A percentile compares a stretch with the other conserved stretches of the same genome.
Evolutionary conservation across 2,113 vertebrate species (phyloP).

Genomic region (Sakesphorus luctuosus): DNA sequence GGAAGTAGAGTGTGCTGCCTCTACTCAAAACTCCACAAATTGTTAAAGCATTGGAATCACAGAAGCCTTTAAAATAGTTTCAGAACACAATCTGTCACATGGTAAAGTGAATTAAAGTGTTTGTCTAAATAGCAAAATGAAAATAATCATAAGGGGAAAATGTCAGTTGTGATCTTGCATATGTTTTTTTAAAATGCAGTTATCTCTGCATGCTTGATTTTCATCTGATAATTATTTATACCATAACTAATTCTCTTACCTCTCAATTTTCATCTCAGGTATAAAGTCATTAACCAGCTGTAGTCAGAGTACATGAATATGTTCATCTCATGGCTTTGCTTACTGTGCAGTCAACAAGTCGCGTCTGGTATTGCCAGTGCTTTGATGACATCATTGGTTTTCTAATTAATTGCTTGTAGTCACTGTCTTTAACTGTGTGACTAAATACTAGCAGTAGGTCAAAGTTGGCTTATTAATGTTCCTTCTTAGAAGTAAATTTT

Average conservation of each 20-base stretch:
- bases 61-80: slow-evolving; percentile 47
- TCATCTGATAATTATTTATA: neutral
- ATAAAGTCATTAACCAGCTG: neutral
- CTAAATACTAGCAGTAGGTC: neutral
- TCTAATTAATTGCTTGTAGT: neutral
- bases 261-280: slow-evolving; percentile 60
- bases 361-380: neutral
- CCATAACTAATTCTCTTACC: slow-evolving; percentile 22
- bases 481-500: neutral
- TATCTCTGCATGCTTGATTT: neutral
- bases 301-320: neutral
- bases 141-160: neutral
- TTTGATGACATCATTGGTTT: neutral
- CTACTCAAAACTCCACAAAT: slow-evolving; percentile 22
- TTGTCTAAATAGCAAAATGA: slow-evolving; percentile 9
- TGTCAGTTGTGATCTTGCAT: neutral
- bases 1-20: neutral
- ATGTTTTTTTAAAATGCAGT: neutral
- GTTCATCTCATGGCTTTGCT: slow-evolving; percentile 25
- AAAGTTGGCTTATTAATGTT: neutral
- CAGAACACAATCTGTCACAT: neutral
- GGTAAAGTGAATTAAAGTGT: neutral
- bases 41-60: slow-evolving; percentile 38
- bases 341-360: neutral
- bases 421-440: neutral